Conservation (phyloP, 2,888 invertebrate species). For the Periphyllus acericola region DNA sequence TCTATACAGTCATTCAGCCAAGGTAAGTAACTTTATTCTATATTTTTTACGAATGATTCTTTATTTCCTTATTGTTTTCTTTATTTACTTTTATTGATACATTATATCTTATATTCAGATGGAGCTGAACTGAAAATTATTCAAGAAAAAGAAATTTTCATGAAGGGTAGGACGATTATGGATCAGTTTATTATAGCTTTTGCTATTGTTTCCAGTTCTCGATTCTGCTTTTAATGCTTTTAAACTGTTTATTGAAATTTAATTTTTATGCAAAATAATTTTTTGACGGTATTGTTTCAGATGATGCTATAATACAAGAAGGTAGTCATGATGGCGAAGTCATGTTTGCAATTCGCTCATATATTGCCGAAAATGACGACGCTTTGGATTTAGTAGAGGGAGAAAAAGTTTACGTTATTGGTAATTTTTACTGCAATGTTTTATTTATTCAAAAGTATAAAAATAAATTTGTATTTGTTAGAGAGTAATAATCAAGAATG, state of each 20-base stretch:
- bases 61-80: background rate
- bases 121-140: constrained; percentile 78
- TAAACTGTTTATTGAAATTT: constrained; percentile 62
- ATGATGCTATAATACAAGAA: constrained; percentile 67
- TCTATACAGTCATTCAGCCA: constrained; percentile 66
- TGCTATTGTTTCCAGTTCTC: constrained; percentile 1
- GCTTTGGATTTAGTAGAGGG: constrained; percentile 91
- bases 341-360: constrained; percentile 85
- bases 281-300: constrained; percentile 63
- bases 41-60: background rate
- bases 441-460: background rate
- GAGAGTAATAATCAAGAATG: constrained; percentile 88
- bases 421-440: constrained; percentile 68
- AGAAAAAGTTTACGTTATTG: constrained; percentile 85
- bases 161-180: constrained; percentile 68
- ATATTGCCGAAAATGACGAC: constrained; percentile 87
- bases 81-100: background rate
- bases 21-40: constrained; percentile 64
- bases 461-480: constrained; percentile 65
- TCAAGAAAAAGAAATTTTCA: constrained; percentile 75
- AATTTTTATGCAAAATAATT: constrained; percentile 28
- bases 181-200: constrained; percentile 64
- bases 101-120: constrained; percentile 69
- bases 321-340: constrained; percentile 79
- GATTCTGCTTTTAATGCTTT: constrained; percentile 12